Base-by-base conservation (phyloP, 2,113 vertebrate species). In the Gorsachius goisagi region DNA sequence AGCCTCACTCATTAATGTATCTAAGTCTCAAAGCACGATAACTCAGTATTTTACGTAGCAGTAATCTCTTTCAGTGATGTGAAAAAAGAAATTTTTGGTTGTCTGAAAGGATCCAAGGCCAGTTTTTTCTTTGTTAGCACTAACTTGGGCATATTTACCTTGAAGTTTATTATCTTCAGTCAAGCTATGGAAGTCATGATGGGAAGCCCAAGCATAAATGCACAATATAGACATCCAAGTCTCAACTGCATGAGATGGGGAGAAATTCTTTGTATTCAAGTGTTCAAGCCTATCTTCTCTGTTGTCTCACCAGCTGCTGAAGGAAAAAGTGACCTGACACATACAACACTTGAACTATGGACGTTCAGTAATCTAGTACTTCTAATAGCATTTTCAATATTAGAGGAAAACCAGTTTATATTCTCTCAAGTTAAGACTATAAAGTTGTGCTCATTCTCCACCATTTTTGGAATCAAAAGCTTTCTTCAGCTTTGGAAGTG, bases 341-440 rank as follows among this genome's bases (percentile, higher is more conserved):
- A 69, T 11, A 19, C 64, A 62, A 52, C 3, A 11, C 4, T 62
- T 4, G 0, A 91, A 47, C 45, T 49, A 27, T 1, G 6, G 8
- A 76, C 44, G 8, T 47, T 60, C 32, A 80, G 24, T n/a, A 68
- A 69, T 15, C 23, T 21, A 75, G 14, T 45, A 64, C 24, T 63
- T n/a, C 7, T 4, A 50, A 27, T 14, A 53, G 10, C 22, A 55
- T 33, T 82, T 52, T 39, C 22, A 44, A 1, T 67, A 45, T 30
- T 63, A 66, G 24, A 71, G 12, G 14, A 67, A 74, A 87, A 35
- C 0, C 7, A 49, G 19, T 45, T 64, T 56, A 37, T 8, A 45
- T 39, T 62, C 37, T 76, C 37, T 67, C 11, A 49, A 59, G 21
- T 39, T 26, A n/a, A 50, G 27, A 41, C 39, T 60, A 60, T 10